Base-by-base conservation (phyloP, 2,113 vertebrate genomes). In the Pseudorectes ferrugineus region DNA sequence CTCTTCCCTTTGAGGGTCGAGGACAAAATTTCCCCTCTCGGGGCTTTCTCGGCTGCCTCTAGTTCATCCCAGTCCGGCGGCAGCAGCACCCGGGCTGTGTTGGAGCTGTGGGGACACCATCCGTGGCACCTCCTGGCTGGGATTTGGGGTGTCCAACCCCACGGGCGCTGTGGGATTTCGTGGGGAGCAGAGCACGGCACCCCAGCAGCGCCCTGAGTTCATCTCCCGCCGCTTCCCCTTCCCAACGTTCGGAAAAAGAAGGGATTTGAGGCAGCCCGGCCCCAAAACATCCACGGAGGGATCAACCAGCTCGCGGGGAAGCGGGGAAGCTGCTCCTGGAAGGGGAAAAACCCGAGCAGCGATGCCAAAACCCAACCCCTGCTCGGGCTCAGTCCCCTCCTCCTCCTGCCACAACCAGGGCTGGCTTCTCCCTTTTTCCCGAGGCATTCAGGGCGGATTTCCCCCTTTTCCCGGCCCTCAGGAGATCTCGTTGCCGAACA, bases 401-500 rank as follows among this genome's bases (percentile, higher is more conserved):
- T 49, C 29, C 15, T n/a, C 78, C 78, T 25, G 25, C 42, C n/a
- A 28, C 43, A 5, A 2, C 18, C 29, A 2, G 16, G 33, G 10
- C 25, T 1, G n/a, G 11, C 24, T 42, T 22, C 48, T 43, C 75
- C 38, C 48, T 11, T 10, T 6, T 4, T 10, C 58, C 58, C 58
- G 31, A 2, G 22, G 35, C 35, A 4, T 3, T 18, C 54, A 1
- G 49, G 42, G 49, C 77, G 36, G 86, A 36, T 8, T 7, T 14
- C 26, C 67, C 74, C 65, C 70, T 67, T 26, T 11, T 35, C 6
- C 15, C 15, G 9, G 31, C 24, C 1, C 12, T 98, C 98, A 99
- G 97, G 99, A 99, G 92, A 99, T 99, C 90, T 99, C 99, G 9
- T 98, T 99, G 93, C 99, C 99, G 31, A 99, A 99, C 71, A 99